Base-by-base conservation (phyloP, 2,797 vertebrate species). In the Protonibea diacanthus region DNA sequence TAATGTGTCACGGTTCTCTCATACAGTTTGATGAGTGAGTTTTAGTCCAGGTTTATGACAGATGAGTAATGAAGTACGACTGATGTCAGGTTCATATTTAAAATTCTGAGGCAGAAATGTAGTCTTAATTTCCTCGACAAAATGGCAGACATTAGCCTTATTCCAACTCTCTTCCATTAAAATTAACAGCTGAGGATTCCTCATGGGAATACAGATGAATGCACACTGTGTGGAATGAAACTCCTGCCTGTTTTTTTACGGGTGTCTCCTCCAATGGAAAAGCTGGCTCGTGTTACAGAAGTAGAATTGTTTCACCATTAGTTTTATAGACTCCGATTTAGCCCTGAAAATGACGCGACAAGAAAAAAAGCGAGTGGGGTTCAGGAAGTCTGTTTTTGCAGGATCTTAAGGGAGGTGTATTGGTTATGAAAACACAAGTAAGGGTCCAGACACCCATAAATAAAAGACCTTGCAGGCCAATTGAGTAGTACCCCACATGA, bases 251-350 rank as follows among this genome's bases (percentile, higher is more conserved):
- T 84, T 71, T 91, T 91, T 25, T 81, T 69, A 71, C 9, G 27
- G 49, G 59, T 55, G 29, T 78, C 60, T 83, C 65, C 47, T 83
- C 63, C 70, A 56, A 71, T 88, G 89, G 86, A 92, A 90, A 90
- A 75, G 55, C 74, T 89, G 78, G 78, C 75, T 76, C 17, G 8
- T 45, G 77, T 85, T 82, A 88, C 64, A 88, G 77, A 68, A 84
- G 66, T 64, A 49, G 51, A 83, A 84, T 82, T 90, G 86, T 92
- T 92, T 91, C 78, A 49, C 78, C 74, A 75, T 84, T 74, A 21
- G 62, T 86, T 92, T 93, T 83, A 92, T 85, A 71, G 86, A 88
- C 57, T 83, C 27, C 38, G 84, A 84, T 87, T 84, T 80, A 86
- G 78, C 49, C 64, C 57, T 81, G 73, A 89, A 92, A 93, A 86